A percentile compares a stretch with the other conserved stretches of the same genome.
phyloP scores from a whole-genome alignment of 2,888 invertebrate genomes.

The Diloba caeruleocephala region DNA sequence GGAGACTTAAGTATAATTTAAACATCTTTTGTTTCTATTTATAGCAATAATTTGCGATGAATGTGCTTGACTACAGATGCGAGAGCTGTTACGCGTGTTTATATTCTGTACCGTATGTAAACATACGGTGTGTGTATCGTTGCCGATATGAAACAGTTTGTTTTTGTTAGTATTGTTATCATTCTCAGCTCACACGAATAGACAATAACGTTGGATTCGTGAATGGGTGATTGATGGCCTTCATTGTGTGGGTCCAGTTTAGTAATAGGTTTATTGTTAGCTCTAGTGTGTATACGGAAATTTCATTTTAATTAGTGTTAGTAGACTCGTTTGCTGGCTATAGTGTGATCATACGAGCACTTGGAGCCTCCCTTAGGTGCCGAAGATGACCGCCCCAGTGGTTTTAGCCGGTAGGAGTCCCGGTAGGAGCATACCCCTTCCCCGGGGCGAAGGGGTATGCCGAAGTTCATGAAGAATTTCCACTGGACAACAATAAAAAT shows the following conservation, averaged over 20 bases:
- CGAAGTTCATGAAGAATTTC: too few relatives aligned
- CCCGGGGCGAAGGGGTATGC: too few relatives aligned
- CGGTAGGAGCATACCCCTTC: too few relatives aligned
- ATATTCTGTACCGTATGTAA: conserved; percentile 61
- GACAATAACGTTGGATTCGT: conserved; percentile 56
- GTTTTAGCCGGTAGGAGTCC: too few relatives aligned
- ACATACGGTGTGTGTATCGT: conserved; percentile 49
- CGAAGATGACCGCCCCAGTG: too few relatives aligned
- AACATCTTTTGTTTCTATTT: conserved; percentile 49
- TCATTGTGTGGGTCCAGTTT: conserved; percentile 52
- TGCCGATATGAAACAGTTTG: conserved; percentile 63
- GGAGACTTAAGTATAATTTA: conserved; percentile 22
- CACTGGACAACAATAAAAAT: too few relatives aligned
- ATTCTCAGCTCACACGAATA: conserved; percentile 61
- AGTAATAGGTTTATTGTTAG: conserved; percentile 42
- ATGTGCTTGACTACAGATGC: conserved; percentile 56
- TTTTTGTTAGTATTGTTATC: conserved; percentile 72
- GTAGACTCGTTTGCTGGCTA: conserved; percentile 21
- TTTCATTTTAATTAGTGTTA: conserved; percentile 31
- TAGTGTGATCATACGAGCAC: too few relatives aligned
- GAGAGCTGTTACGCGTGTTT: conserved; percentile 55
- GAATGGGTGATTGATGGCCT: conserved; percentile 49
- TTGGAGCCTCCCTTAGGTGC: too few relatives aligned
- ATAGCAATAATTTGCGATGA: conserved; percentile 57
- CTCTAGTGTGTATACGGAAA: conserved; percentile 29